A percentile compares a stretch with the other conserved stretches of the same genome.
These are phyloP conservation scores for Falco punctatus DNA, from an alignment of 2,113 vertebrate genomes.

Conservation along the genomic window DNA sequence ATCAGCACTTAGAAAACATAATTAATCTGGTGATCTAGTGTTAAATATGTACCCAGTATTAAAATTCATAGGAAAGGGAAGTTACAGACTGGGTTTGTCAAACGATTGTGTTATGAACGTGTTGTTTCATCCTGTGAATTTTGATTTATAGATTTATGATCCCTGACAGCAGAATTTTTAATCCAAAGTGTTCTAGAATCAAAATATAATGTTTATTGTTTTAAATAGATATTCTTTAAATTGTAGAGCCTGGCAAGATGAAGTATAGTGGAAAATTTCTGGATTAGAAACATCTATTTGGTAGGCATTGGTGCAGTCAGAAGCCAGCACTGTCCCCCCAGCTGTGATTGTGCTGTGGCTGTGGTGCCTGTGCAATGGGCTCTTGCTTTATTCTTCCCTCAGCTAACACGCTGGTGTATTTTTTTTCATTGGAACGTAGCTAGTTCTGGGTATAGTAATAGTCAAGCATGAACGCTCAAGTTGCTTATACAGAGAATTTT, in stretches of 20 bases:
- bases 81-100: background rate
- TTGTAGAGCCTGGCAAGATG: background rate
- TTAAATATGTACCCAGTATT: background rate
- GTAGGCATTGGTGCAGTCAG: background rate
- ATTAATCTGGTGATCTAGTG: background rate
- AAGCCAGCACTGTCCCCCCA: background rate
- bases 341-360: fast-evolving
- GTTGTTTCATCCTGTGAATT: background rate
- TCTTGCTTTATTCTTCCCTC: background rate
- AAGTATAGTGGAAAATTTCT: background rate
- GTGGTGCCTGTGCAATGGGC: background rate
- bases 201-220: background rate
- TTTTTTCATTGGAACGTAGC: background rate
- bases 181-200: background rate
- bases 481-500: background rate
- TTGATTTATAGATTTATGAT: background rate
- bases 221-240: background rate
- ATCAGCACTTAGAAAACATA: background rate
- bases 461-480: background rate
- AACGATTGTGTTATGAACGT: background rate
- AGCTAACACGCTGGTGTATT: background rate
- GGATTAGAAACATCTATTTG: background rate
- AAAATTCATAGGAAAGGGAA: background rate
- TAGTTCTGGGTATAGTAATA: background rate
- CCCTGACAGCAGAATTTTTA: background rate